phyloP scores from a whole-genome alignment of 2,113 vertebrate genomes.

The Procavia capensis region DNA sequence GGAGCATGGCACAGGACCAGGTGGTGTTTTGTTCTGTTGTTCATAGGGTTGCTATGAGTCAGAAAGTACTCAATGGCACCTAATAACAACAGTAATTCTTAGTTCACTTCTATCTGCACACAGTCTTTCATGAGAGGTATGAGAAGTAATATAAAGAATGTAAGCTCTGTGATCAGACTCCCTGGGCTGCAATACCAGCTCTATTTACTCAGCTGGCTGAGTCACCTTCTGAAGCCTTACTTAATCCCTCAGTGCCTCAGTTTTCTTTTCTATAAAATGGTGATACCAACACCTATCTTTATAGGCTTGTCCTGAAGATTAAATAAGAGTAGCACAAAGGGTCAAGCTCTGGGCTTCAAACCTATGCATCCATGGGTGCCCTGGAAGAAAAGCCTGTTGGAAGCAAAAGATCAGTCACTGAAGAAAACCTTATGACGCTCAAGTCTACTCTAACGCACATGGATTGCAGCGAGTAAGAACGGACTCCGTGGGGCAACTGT shows the following conservation, averaged over 20 bases:
- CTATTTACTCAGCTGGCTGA: background rate
- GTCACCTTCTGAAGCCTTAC: too few species aligned
- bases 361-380: background rate
- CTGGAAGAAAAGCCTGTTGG: background rate
- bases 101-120: background rate
- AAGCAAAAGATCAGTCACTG: background rate
- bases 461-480: too few species aligned
- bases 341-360: too few species aligned
- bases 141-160: background rate
- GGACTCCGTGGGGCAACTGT: too few species aligned
- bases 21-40: too few species aligned
- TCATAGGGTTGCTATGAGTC: too few species aligned
- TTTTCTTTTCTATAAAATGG: background rate
- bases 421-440: background rate
- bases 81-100: too few species aligned
- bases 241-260: background rate
- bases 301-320: background rate
- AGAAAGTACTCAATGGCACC: too few species aligned
- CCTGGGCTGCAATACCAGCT: too few species aligned
- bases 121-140: background rate
- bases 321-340: background rate
- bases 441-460: background rate
- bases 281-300: rapidly evolving
- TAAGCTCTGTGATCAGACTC: background rate
- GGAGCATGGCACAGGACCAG: too few species aligned